phyloP scores from a whole-genome alignment of 1,140 invertebrate species.

The Acyrthosiphon pisum region DNA sequence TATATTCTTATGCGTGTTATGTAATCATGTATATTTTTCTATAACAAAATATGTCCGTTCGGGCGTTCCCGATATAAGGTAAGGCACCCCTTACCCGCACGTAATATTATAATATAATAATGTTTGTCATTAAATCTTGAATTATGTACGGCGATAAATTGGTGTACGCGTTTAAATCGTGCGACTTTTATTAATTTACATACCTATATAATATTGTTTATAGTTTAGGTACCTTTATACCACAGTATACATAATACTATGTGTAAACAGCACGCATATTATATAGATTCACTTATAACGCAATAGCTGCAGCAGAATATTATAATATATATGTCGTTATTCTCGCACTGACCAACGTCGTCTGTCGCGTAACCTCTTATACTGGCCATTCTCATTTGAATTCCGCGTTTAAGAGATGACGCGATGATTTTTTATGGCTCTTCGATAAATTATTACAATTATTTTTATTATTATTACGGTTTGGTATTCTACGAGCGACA shows the following conservation, averaged over 20 bases:
- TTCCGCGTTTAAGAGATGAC: background rate
- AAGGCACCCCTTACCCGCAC: background rate
- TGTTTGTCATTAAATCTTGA: background rate
- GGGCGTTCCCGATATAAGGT: background rate
- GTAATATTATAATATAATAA: background rate
- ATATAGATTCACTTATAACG: background rate
- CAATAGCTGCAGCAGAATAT: background rate
- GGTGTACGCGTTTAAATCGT: background rate
- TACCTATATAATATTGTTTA: background rate
- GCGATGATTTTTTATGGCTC: background rate
- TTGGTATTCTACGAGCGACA: background rate
- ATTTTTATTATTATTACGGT: background rate
- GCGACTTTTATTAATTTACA: background rate
- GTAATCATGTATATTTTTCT: too few species aligned
- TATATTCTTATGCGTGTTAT: background rate
- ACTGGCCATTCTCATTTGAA: background rate
- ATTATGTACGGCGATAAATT: background rate
- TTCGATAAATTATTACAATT: background rate
- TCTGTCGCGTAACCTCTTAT: background rate
- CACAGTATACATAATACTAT: background rate
- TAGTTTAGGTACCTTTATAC: background rate
- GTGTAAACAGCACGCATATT: background rate
- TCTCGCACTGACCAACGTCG: background rate
- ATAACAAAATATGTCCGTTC: background rate
- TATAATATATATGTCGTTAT: background rate